Evolutionary conservation across 2,797 vertebrate species (phyloP).

Genomic region (Triplophysa yarkandensis): DNA sequence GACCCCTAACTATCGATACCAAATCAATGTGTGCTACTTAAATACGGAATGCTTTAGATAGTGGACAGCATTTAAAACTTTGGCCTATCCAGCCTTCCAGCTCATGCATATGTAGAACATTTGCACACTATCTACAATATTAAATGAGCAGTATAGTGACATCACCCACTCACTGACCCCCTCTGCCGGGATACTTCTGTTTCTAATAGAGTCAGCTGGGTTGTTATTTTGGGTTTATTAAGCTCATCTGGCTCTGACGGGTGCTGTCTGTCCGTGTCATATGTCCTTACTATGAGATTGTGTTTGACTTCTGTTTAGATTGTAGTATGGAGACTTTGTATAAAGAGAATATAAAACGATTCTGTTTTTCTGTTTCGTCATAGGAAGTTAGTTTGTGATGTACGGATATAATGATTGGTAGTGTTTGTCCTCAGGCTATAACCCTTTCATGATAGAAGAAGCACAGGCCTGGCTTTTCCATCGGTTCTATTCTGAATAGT

Average conservation of each 20-base stretch:
- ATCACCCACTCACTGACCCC: conserved; percentile 57
- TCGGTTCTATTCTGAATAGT: too few species aligned
- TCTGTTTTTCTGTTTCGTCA: neutral
- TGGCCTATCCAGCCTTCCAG: too few species aligned
- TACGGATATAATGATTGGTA: conserved; percentile 1
- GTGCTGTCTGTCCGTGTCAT: neutral
- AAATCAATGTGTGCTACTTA: too few species aligned
- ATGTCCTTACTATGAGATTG: neutral
- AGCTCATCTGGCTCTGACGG: neutral
- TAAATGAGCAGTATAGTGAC: neutral
- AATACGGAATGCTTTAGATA: too few species aligned
- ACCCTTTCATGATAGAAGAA: neutral
- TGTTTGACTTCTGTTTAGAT: neutral
- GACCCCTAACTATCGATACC: too few species aligned
- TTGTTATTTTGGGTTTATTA: neutral
- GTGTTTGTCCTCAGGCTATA: neutral
- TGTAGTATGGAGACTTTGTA: neutral
- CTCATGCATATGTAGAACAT: too few species aligned
- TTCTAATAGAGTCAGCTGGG: neutral
- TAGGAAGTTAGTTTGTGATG: conserved; percentile 9
- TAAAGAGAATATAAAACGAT: neutral
- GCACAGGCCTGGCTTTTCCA: neutral
- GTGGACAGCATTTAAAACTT: too few species aligned
- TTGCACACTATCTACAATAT: neutral
- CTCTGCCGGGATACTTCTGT: conserved; percentile 52